phyloP scores from a whole-genome alignment of 1,140 invertebrate genomes.

The Telenomus remus region DNA sequence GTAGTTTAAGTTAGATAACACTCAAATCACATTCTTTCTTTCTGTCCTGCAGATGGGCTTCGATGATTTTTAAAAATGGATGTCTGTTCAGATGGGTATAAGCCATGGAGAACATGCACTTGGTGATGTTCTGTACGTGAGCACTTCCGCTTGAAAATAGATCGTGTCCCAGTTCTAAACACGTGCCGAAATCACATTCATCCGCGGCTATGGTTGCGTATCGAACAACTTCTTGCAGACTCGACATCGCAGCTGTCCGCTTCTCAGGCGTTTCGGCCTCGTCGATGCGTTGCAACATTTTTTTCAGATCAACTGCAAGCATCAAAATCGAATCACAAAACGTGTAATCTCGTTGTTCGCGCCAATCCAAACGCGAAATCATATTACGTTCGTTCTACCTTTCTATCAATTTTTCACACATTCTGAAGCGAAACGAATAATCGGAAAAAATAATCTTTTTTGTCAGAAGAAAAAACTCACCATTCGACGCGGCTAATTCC shows the following conservation, averaged over 20 bases:
- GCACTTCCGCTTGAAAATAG: conserved; percentile 85
- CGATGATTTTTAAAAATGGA: conserved; percentile 84
- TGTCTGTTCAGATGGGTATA: conserved; percentile 86
- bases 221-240: conserved; percentile 86
- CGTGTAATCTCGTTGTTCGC: not conserved
- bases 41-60: conserved; percentile 80
- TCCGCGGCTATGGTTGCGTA: conserved; percentile 91
- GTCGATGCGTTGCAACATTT: conserved; percentile 82
- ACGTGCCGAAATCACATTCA: conserved; percentile 95
- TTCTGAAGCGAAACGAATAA: not conserved
- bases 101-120: conserved; percentile 82
- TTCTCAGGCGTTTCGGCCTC: conserved; percentile 79
- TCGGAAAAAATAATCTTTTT: not conserved
- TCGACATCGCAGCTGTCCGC: conserved; percentile 77
- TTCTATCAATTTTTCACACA: conserved; percentile 4
- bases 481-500: conserved; percentile 82
- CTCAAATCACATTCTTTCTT: conserved; percentile 73
- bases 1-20: conserved; percentile 57
- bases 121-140: conserved; percentile 80
- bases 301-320: conserved; percentile 81
- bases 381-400: not conserved
- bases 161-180: conserved; percentile 90
- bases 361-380: not conserved
- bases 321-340: conserved; percentile 29
- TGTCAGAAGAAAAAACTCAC: conserved; percentile 74